phyloP scores from a whole-genome alignment of 2,888 invertebrate genomes.

The Acrocyrtus sp. region DNA sequence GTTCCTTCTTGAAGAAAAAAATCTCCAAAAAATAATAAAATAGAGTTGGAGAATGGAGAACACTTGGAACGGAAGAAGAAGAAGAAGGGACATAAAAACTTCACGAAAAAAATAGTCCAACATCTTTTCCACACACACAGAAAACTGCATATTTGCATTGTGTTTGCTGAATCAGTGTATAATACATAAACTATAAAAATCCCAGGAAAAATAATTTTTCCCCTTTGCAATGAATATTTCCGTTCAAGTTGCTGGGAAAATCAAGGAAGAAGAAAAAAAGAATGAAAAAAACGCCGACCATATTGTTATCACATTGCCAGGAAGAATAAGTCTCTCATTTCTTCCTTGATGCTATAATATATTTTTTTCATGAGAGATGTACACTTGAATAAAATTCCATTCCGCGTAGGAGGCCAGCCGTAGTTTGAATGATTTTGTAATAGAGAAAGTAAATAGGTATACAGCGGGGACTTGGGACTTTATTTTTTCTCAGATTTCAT shows the following conservation, averaged over 20 bases:
- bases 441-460: constrained; percentile 13
- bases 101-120: no score
- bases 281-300: constrained; percentile 27
- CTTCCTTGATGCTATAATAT: constrained; percentile 31
- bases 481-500: no score
- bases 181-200: no score
- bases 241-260: no score
- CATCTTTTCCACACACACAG: background rate
- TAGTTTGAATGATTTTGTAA: constrained; percentile 1
- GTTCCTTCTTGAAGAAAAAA: no score
- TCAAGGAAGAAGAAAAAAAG: constrained; percentile 7
- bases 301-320: constrained; percentile 47
- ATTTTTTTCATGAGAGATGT: background rate
- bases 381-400: no score
- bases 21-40: no score
- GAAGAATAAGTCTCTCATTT: constrained; percentile 32
- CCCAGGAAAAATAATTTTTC: constrained; percentile 31
- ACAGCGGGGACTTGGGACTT: no score
- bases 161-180: background rate
- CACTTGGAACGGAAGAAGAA: background rate
- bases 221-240: constrained; percentile 28
- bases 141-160: background rate
- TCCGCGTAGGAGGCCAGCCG: no score
- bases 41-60: no score
- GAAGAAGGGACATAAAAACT: background rate